Conservation (phyloP, 2,797 vertebrate species). For the Poecilia wingei region DNA sequence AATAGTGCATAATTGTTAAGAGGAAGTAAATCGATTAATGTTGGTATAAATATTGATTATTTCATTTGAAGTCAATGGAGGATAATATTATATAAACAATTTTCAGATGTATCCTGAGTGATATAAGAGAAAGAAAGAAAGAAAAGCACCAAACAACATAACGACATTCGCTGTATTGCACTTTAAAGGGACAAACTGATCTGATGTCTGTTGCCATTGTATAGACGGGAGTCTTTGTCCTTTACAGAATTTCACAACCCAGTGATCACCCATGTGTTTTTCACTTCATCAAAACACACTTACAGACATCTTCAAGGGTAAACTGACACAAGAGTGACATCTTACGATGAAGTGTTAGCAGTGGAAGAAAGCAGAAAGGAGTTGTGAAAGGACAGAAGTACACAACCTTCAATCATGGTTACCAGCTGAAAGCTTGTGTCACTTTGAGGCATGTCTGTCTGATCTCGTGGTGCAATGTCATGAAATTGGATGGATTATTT, state of each 20-base stretch:
- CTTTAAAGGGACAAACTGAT: not conserved
- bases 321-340: conserved; percentile 42
- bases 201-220: not conserved
- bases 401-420: conserved; percentile 53
- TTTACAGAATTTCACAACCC: conserved; percentile 21
- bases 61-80: not conserved
- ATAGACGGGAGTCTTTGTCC: conserved; percentile 10
- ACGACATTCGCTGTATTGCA: not conserved
- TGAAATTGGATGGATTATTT: not conserved
- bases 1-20: not conserved
- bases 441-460: conserved; percentile 30
- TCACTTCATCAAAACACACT: conserved; percentile 54
- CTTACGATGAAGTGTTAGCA: conserved; percentile 37
- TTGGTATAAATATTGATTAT: not conserved
- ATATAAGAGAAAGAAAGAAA: conserved; percentile 4
- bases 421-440: conserved; percentile 48
- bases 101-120: not conserved
- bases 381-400: conserved; percentile 29
- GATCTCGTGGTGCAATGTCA: not conserved
- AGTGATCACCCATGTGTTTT: conserved; percentile 31
- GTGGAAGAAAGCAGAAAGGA: conserved; percentile 9
- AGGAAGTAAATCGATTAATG: not conserved
- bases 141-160: not conserved
- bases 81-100: not conserved
- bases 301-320: conserved; percentile 34